Conservation (phyloP, 2,797 vertebrate species). For the Holocentrus rufus region DNA sequence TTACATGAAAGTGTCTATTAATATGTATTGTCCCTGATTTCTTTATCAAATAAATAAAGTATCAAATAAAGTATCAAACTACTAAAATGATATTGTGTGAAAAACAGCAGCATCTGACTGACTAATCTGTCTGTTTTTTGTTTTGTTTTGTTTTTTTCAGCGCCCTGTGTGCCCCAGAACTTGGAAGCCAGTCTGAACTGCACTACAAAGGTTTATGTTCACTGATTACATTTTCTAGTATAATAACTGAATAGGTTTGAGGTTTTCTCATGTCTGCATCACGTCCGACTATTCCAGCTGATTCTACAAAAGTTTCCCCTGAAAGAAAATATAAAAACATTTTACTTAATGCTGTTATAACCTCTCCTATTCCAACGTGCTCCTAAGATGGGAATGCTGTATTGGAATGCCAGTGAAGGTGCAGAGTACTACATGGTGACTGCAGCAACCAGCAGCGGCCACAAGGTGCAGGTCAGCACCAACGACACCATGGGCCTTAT, state of each 20-base stretch:
- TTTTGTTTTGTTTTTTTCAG: no score
- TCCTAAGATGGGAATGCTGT: slow-evolving; percentile 69
- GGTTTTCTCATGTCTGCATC: no score
- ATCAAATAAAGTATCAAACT: no score
- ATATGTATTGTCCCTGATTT: no score
- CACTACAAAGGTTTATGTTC: slow-evolving; percentile 62
- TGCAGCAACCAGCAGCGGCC: slow-evolving; percentile 65
- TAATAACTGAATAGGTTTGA: no score
- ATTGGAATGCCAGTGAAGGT: slow-evolving; percentile 73
- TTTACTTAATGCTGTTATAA: background rate
- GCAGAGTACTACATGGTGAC: slow-evolving; percentile 76
- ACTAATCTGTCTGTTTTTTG: slow-evolving; percentile 24
- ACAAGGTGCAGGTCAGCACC: slow-evolving; percentile 73
- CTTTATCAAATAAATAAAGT: no score
- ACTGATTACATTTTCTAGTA: background rate
- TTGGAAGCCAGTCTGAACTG: slow-evolving; percentile 77
- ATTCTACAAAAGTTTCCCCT: background rate
- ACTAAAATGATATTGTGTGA: background rate
- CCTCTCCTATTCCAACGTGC: background rate
- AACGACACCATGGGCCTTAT: slow-evolving; percentile 69
- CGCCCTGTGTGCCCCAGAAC: slow-evolving; percentile 78
- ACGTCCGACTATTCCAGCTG: no score
- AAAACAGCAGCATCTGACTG: background rate
- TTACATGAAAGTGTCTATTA: no score
- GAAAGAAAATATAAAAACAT: background rate